A percentile compares a stretch with the other conserved stretches of the same genome.
These are phyloP conservation scores for Halocynthia aurantium DNA, from an alignment of 23 tunicate genomes.

Conservation along the genomic window DNA sequence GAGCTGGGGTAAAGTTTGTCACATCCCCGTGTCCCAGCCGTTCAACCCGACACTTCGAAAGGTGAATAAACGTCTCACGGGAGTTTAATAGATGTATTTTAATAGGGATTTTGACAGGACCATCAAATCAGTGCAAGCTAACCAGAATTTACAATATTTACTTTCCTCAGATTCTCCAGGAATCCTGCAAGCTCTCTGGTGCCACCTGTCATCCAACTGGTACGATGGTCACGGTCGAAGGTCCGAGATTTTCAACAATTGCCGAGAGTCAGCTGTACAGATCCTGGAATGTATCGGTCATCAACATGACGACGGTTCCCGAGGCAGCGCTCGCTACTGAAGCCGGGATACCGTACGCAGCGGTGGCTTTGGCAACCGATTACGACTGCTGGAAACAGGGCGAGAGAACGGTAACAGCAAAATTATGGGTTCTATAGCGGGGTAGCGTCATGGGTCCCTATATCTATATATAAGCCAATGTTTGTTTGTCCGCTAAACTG, in stretches of 20 bases:
- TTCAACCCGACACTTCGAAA: constrained; percentile 2
- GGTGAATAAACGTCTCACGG: too few relatives aligned
- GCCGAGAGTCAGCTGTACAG: constrained; percentile 64
- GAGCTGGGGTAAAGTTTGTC: constrained; percentile 37
- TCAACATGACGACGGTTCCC: constrained; percentile 81
- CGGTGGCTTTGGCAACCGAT: constrained; percentile 71
- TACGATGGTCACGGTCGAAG: constrained; percentile 66
- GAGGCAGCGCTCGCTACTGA: constrained; percentile 77
- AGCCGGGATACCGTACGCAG: constrained; percentile 45
- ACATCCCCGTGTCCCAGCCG: constrained; percentile 40
- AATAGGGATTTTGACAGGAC: not conserved
- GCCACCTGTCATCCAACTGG: constrained; percentile 28
- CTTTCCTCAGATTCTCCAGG: constrained; percentile 20
- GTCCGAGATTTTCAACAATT: constrained; percentile 66
- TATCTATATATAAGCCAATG: too few relatives aligned
- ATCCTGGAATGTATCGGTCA: constrained; percentile 48
- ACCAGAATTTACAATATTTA: not conserved
- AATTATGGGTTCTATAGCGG: too few relatives aligned
- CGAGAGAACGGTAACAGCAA: constrained; percentile 6
- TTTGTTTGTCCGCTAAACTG: too few relatives aligned
- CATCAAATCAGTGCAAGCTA: not conserved
- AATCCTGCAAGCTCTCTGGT: constrained; percentile 16
- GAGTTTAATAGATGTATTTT: not conserved
- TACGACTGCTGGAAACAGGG: constrained; percentile 62
- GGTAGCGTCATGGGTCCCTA: too few relatives aligned